A percentile compares a stretch with the other conserved stretches of the same genome.
Evolutionary conservation across 2,113 vertebrate genomes (phyloP).

Genomic region (Phoxinus phoxinus): DNA sequence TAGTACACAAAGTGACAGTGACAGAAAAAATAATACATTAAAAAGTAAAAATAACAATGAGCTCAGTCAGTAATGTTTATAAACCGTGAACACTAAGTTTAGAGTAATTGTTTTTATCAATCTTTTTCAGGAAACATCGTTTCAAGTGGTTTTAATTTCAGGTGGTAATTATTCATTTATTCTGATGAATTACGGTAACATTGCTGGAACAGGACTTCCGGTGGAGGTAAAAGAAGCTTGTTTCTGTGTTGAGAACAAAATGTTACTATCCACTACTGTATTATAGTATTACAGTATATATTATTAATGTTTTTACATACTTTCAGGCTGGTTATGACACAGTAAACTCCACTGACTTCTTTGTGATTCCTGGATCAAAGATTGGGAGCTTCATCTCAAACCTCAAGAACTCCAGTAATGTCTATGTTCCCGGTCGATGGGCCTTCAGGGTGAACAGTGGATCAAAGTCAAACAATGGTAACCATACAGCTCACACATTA

Average conservation of each 20-base stretch:
- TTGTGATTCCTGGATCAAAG: slow-evolving; percentile 20
- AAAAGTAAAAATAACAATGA: too few species aligned
- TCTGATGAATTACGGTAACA: slow-evolving; percentile 4
- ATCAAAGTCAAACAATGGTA: too few species aligned
- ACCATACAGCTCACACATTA: too few species aligned
- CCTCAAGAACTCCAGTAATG: slow-evolving; percentile 45
- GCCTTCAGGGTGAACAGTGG: slow-evolving; percentile 35
- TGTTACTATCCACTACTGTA: background rate
- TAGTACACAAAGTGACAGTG: too few species aligned
- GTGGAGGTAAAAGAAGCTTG: slow-evolving; percentile 2
- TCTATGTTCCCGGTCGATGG: slow-evolving; percentile 52
- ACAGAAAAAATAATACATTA: background rate
- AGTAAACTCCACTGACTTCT: slow-evolving; percentile 19
- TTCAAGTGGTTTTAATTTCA: slow-evolving; percentile 16
- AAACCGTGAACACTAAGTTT: too few species aligned
- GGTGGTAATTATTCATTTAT: background rate
- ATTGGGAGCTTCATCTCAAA: background rate
- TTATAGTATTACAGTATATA: background rate
- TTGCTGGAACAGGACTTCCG: background rate
- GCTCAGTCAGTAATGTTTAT: background rate
- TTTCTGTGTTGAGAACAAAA: background rate
- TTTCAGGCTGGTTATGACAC: slow-evolving; percentile 56
- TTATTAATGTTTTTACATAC: background rate
- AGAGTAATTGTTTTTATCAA: background rate
- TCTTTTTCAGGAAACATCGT: background rate